Evolutionary conservation across 1,140 invertebrate species (phyloP).

Genomic region (Nasonia vitripennis): DNA sequence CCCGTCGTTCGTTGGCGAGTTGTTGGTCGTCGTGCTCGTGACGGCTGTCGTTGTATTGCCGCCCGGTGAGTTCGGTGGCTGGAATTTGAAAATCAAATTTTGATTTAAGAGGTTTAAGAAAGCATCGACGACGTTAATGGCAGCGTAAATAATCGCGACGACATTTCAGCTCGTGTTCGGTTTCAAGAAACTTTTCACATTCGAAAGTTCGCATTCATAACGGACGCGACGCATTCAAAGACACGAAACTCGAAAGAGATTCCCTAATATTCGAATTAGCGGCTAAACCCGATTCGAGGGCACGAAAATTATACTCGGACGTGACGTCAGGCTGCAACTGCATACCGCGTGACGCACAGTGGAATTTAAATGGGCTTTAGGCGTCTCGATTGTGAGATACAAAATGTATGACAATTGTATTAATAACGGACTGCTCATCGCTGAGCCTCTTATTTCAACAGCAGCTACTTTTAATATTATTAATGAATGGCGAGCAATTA

Average conservation of each 20-base stretch:
- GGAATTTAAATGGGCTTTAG: slow-evolving; percentile 37
- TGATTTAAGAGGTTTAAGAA: neutral
- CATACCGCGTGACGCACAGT: slow-evolving; percentile 18
- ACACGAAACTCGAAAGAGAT: slow-evolving; percentile 1
- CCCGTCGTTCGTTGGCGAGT: slow-evolving; percentile 57
- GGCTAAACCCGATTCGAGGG: neutral
- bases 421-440: neutral
- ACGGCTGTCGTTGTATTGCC: slow-evolving; percentile 62
- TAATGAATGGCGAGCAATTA: neutral
- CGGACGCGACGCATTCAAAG: too few relatives aligned
- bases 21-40: slow-evolving; percentile 72
- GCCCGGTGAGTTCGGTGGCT: slow-evolving; percentile 55
- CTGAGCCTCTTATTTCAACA: neutral
- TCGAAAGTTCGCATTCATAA: too few relatives aligned
- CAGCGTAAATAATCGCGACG: neutral
- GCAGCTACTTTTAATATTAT: neutral
- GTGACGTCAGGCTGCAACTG: slow-evolving; percentile 13
- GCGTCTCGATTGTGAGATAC: neutral
- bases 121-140: neutral
- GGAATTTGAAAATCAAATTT: neutral
- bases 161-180: neutral
- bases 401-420: neutral
- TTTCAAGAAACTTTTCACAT: too few relatives aligned
- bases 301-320: neutral
- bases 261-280: neutral